Conservation (phyloP, 2,113 vertebrate species). For the Zootoca vivipara region DNA sequence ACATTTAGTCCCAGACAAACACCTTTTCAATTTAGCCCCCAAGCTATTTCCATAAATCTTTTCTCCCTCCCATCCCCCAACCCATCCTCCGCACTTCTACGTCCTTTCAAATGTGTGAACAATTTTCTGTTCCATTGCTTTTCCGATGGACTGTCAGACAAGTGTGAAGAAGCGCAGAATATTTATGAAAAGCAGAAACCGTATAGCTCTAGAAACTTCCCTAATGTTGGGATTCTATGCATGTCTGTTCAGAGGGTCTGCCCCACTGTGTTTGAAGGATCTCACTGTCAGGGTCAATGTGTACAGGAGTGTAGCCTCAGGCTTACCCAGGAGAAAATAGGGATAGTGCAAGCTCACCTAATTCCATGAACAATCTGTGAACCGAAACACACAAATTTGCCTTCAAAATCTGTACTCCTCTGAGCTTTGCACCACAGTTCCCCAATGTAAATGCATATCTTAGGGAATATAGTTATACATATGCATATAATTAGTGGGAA, state of each 20-base stretch:
- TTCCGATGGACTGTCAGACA: not conserved
- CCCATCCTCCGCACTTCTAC: not conserved
- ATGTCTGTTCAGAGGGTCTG: not conserved
- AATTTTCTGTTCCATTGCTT: not conserved
- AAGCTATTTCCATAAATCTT: not conserved
- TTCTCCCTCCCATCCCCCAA: not conserved
- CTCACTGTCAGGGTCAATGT: no score
- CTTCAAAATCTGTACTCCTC: no score
- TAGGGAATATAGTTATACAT: no score
- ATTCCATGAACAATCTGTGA: no score
- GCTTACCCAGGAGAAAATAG: no score
- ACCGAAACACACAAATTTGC: no score
- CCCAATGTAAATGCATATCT: no score
- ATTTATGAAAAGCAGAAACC: not conserved
- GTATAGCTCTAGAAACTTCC: not conserved
- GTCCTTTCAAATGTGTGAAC: not conserved
- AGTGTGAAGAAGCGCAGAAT: not conserved
- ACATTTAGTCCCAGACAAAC: not conserved
- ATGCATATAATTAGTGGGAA: no score
- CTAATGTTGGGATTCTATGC: not conserved
- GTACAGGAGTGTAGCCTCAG: no score
- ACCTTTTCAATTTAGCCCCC: not conserved
- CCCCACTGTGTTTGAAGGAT: no score
- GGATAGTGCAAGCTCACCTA: no score
- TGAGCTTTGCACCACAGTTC: no score